Base-by-base conservation (phyloP, 35 echinoderm and acorn worm genomes). In the Ptychodera flava region DNA sequence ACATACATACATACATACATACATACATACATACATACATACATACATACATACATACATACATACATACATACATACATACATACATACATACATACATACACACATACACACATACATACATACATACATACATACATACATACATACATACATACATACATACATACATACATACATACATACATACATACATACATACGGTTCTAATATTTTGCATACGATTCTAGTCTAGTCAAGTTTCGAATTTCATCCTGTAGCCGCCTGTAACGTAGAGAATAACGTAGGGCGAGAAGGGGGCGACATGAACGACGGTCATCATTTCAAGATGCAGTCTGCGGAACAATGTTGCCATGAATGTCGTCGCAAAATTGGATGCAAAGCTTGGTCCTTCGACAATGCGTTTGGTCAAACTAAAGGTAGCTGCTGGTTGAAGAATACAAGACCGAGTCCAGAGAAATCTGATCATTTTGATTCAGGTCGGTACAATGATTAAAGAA, bases 131-230 rank as follows among this genome's bases (percentile, higher is more conserved):
- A 22, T 64, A 64, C 45, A 64, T 64, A 64, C 45, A 64, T 64
- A 64, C 45, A 64, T 64, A 64, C 45, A 64, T 64, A 64, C 45
- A 64, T 64, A 64, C 45, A 64, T 64, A 64, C 45, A 64, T 64
- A 64, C 45, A 64, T 64, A 64, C 45, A 64, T 64, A 64, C 45
- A 64, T 64, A 64, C 45, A 64, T 64, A 64, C 45, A 64, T 64
- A 64, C 45, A 64, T 64, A 64, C 45, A 64, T 64, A 64, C 45
- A 64, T 64, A 64, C 45, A 64, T 64, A 64, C 45, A 64, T 22
- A 64, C n/a, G n/a, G n/a, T n/a, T n/a, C n/a, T n/a, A n/a, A n/a
- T n/a, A n/a, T n/a, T n/a, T n/a, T n/a, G n/a, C n/a, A n/a, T n/a
- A n/a, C n/a, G n/a, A n/a, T n/a, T n/a, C n/a, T n/a, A n/a, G n/a